Conservation (phyloP, 2,888 invertebrate species). For the Polyploca ridens region DNA sequence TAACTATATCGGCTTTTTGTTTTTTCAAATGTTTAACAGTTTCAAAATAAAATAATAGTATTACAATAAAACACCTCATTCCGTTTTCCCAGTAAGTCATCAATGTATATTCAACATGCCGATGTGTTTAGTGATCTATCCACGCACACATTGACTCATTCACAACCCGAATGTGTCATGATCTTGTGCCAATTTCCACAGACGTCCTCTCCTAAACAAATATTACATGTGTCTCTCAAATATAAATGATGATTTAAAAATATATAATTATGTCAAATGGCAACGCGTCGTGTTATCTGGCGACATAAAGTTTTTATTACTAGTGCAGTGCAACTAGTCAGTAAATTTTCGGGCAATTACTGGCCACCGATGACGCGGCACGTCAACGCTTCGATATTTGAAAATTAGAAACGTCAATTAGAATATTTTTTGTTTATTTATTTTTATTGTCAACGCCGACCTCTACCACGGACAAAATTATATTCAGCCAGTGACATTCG, state of each 20-base stretch:
- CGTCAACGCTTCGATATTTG: conserved; percentile 14
- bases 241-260: conserved; percentile 15
- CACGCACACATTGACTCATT: conserved; percentile 33
- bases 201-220: conserved; percentile 11
- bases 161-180: conserved; percentile 16
- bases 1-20: too few relatives aligned
- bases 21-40: too few relatives aligned
- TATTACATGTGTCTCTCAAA: conserved; percentile 14
- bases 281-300: background rate
- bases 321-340: background rate
- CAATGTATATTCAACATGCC: conserved; percentile 31
- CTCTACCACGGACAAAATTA: conserved; percentile 1
- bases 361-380: conserved; percentile 11
- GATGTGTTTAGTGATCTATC: conserved; percentile 24
- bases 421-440: background rate
- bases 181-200: conserved; percentile 31
- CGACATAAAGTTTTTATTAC: conserved; percentile 8
- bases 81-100: conserved; percentile 41
- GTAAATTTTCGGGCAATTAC: conserved; percentile 9
- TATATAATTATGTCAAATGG: conserved; percentile 12
- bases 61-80: conserved; percentile 25
- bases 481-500: conserved; percentile 1
- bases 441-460: background rate
- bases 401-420: conserved; percentile 3
- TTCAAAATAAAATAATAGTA: too few relatives aligned